A percentile compares a stretch with the other conserved stretches of the same genome.
Conservation (phyloP, 2,113 vertebrate species). For the Zosterops hypoxanthus region DNA sequence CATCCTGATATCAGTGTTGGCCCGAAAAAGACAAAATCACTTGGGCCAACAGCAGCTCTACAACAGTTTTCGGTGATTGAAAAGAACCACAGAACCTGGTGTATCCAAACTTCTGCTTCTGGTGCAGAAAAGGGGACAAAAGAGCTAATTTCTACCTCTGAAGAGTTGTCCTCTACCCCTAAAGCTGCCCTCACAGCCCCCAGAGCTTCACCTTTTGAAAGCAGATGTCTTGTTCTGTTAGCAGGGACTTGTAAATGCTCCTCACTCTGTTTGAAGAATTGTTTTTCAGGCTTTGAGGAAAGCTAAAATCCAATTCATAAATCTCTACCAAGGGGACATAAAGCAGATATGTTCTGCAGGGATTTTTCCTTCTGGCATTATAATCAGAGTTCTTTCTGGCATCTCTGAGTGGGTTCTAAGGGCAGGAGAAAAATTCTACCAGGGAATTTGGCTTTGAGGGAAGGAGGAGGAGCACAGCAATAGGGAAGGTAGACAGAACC, state of each 20-base stretch:
- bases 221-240: not conserved
- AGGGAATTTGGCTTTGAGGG: not conserved
- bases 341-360: not conserved
- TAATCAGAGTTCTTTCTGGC: not conserved
- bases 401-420: not conserved
- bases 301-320: not conserved
- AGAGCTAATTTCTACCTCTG: not conserved
- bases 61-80: not conserved
- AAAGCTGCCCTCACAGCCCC: not conserved
- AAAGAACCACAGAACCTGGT: not conserved
- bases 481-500: not conserved
- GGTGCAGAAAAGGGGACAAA: not conserved
- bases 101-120: not conserved
- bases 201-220: not conserved
- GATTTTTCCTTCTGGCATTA: not conserved
- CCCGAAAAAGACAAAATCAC: not conserved
- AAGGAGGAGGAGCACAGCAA: not conserved
- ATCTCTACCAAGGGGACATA: not conserved
- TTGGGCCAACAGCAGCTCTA: not conserved
- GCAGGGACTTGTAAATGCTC: not conserved
- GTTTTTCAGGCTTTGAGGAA: not conserved
- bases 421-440: not conserved
- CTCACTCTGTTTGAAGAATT: not conserved
- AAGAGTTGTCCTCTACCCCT: not conserved
- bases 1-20: not conserved